phyloP scores from a whole-genome alignment of 2,113 vertebrate genomes.

The Chrysemys picta region DNA sequence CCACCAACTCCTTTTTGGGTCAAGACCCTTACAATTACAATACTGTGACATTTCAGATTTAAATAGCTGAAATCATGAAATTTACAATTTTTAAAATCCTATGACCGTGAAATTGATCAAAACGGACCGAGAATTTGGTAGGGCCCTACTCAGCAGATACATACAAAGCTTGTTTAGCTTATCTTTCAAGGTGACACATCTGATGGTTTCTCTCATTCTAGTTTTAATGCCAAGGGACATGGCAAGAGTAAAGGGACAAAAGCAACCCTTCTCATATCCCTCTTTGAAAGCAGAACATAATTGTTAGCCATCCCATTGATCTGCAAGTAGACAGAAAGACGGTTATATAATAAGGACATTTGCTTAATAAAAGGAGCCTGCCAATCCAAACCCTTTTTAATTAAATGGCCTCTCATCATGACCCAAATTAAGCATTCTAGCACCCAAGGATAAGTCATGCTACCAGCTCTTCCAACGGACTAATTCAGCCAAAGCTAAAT shows the following conservation, averaged over 20 bases:
- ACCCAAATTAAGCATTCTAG: background rate
- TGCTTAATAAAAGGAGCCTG: background rate
- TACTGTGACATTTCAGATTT: too few species aligned
- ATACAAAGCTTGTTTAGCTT: background rate
- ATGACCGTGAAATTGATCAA: too few species aligned
- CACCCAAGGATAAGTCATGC: too few species aligned
- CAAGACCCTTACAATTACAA: too few species aligned
- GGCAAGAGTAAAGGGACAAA: background rate
- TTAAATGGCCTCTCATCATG: background rate
- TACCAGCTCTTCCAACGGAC: too few species aligned
- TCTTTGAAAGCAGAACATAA: background rate
- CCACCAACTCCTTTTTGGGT: too few species aligned
- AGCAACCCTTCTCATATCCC: background rate
- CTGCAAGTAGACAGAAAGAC: background rate
- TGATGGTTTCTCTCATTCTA: background rate
- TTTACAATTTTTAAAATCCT: too few species aligned
- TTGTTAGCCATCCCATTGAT: background rate
- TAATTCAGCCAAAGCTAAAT: too few species aligned
- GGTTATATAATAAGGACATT: background rate
- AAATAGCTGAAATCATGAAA: too few species aligned
- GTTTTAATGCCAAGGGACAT: background rate
- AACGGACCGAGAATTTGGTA: too few species aligned
- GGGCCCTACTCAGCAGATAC: too few species aligned
- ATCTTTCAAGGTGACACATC: background rate
- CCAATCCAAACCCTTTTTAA: background rate